Percentiles rank a stretch among this genome's conserved stretches.
phyloP scores from a whole-genome alignment of 2,888 invertebrate genomes.

The Rotaria sp. region DNA sequence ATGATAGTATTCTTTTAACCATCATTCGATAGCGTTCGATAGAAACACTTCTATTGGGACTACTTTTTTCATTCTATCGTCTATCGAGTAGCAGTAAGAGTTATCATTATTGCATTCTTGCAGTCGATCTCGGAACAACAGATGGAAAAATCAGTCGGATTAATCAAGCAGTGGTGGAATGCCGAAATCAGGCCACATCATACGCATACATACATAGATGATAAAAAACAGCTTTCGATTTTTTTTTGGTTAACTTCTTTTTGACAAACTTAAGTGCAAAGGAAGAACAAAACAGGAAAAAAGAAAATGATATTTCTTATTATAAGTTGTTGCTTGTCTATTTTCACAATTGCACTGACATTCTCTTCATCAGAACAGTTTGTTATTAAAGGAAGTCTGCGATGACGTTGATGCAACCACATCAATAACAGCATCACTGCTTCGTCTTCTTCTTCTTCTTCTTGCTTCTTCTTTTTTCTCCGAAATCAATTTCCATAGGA shows the following conservation, averaged over 20 bases:
- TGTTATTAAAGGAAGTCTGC: background rate
- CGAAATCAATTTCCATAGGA: constrained; percentile 20
- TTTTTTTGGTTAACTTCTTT: background rate
- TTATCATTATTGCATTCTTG: background rate
- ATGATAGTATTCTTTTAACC: constrained; percentile 12
- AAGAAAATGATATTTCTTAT: background rate
- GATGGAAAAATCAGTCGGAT: background rate
- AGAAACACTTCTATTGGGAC: background rate
- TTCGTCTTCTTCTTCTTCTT: background rate
- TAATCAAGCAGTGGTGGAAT: background rate
- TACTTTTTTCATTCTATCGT: background rate
- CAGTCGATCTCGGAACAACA: background rate
- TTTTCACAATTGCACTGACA: background rate
- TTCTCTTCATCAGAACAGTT: background rate
- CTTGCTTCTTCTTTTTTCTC: background rate
- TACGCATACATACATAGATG: background rate
- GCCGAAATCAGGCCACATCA: background rate
- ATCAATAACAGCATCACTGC: background rate
- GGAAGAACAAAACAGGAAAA: background rate
- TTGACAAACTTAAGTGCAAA: background rate
- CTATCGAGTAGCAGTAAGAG: background rate
- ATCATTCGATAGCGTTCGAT: background rate
- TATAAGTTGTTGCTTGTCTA: background rate
- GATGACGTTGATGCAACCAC: background rate
- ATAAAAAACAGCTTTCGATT: background rate